Evolutionary conservation across 2,113 vertebrate genomes (phyloP), one percentile per base, ranked within the genome.

Genomic region (Notarius lentiginosus): DNA sequence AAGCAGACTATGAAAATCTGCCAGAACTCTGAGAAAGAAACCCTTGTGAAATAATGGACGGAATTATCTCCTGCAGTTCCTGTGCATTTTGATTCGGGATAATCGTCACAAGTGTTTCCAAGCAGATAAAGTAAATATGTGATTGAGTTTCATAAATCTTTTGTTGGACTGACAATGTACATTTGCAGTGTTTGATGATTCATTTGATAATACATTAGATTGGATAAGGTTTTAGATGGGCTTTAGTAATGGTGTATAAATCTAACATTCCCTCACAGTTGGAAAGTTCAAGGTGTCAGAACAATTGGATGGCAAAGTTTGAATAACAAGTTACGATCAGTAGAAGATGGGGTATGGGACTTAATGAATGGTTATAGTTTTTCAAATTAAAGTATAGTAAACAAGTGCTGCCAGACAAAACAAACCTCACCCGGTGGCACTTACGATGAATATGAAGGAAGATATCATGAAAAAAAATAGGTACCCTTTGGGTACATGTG

Each of bases 71-170:
- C 51, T 86, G 84, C 56, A 30, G 80, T 81, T 80, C 30, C 63
- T n/a, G 58, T 84, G 84, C 30, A 75, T 88, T 88, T 88, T 83
- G 86, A 86, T 83, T 61, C 73, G 72, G 82, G 79, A 86, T 86
- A 76, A 79, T 86, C 80, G 68, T 20, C 27, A 15, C 34, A 22
- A 87, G 81, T 30, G 75, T 6, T 30, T 84, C 63, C 65, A 86
- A 86, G 55, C 51, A 87, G 79, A 87, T 82, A 84, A 79, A 87
- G 18, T 65, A 75, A 83, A 89, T 49, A 41, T 73, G 27, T 10
- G 79, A 75, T 82, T 1, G 27, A 22, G 82, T 77, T 87, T 58
- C 11, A 51, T 14, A 65, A 53, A 66, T 65, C 20, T 4, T 4
- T 79, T 53, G 18, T 34, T 55, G 47, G 34, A 80, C 41, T 22